Conservation (phyloP, 2,113 vertebrate genomes). For the Xenopus borealis region DNA sequence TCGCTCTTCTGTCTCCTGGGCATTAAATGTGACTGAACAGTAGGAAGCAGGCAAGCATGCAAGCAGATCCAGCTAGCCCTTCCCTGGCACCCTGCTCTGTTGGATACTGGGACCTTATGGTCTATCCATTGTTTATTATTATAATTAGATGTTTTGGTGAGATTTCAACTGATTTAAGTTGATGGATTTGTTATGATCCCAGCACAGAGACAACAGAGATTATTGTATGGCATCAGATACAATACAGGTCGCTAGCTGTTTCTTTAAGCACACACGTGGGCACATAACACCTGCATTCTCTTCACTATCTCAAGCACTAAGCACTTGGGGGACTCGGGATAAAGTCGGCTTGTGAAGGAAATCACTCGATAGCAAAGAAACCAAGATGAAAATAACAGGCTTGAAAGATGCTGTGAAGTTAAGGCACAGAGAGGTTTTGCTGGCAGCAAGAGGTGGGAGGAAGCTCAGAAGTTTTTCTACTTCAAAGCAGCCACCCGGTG, state of each 20-base stretch:
- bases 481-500: conserved; percentile 27
- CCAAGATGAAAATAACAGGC: conserved; percentile 17
- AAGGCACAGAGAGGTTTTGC: conserved; percentile 19
- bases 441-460: conserved; percentile 12
- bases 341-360: conserved; percentile 19
- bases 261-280: conserved; percentile 10
- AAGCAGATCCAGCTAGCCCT: conserved; percentile 26
- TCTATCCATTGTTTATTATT: no score
- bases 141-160: no score
- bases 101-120: no score
- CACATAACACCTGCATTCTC: conserved; percentile 19
- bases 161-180: no score
- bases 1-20: conserved; percentile 51
- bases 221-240: no score
- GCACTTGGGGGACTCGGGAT: conserved; percentile 17
- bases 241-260: conserved; percentile 18
- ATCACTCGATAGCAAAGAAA: conserved; percentile 25
- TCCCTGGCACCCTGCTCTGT: conserved; percentile 20
- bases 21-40: conserved; percentile 62
- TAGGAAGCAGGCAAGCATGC: conserved; percentile 47
- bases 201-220: no score
- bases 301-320: conserved; percentile 24
- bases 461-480: conserved; percentile 3
- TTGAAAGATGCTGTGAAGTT: conserved; percentile 37
- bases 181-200: no score